Conservation (phyloP, 2,797 vertebrate species). For the Kryptopterus vitreolus region DNA sequence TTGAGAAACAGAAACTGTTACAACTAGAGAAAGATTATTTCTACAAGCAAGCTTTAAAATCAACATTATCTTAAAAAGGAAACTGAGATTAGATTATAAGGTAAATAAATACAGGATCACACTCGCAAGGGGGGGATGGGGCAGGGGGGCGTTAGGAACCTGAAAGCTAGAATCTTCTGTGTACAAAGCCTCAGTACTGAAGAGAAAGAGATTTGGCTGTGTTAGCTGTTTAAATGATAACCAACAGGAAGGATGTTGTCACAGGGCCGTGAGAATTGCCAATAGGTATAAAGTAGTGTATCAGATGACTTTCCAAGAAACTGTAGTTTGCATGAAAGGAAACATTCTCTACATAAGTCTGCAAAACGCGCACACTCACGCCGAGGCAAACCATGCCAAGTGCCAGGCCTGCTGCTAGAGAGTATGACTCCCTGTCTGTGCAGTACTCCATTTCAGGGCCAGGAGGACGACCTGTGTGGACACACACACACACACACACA, state of each 20-base stretch:
- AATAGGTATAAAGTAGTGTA: neutral
- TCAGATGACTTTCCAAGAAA: neutral
- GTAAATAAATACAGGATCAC: neutral
- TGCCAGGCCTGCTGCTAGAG: conserved; percentile 92
- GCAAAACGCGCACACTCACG: conserved; percentile 70
- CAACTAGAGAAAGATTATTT: neutral
- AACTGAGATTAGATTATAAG: neutral
- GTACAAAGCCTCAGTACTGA: neutral
- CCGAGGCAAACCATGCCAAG: conserved; percentile 98
- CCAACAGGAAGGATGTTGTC: conserved; percentile 13
- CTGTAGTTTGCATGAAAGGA: conserved; percentile 6
- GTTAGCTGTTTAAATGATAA: conserved; percentile 6
- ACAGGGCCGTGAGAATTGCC: conserved; percentile 5
- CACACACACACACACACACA: neutral
- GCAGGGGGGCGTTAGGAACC: too few relatives aligned
- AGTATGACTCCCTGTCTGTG: conserved; percentile 95
- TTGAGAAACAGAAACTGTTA: neutral
- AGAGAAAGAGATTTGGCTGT: neutral
- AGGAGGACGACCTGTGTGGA: conserved; percentile 85
- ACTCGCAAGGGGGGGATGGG: too few relatives aligned
- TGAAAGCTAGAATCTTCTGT: neutral
- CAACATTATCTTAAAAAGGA: neutral
- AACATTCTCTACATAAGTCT: conserved; percentile 11
- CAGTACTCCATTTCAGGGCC: conserved; percentile 99
- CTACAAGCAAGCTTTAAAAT: neutral